Base-by-base conservation (phyloP, 2,113 vertebrate species). In the Centropristis striata region DNA sequence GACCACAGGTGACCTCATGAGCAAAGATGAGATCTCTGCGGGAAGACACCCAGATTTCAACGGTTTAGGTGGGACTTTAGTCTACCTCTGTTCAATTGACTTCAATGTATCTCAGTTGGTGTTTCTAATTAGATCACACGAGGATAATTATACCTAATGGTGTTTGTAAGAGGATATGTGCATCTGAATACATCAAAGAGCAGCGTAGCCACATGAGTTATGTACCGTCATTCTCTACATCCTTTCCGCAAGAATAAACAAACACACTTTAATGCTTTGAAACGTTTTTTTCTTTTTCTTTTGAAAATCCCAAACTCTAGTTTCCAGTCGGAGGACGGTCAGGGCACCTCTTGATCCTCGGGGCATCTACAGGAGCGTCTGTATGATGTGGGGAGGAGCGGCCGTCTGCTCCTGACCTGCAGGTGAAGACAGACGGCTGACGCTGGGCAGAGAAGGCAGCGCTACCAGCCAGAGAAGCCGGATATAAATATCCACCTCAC, bases 401-500 rank as follows among this genome's bases (percentile, higher is more conserved):
- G 15, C 25, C 7, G 71, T 64, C 59, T 49, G 66, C 75, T 57
- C 66, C 67, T 54, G 83, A 84, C 83, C 78, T 69, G 41, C 86
- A 90, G 91, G 91, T 91, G 83, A 90, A 80, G 80, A 88, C 75
- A 90, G 79, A 67, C 69, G 15, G 66, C 67, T 8, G 11, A 74
- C 11, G 18, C n/a, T 20, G 57, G 51, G 85, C 55, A 49, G 67
- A 50, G 75, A 79, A 32, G 54, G 71, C 42, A 71, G 41, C 23
- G 21, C 79, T 42, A 68, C 53, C 42, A 53, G 58, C 27, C 58
- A 39, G 69, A 63, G 77, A 53, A 60, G 64, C 44, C 23, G 65
- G 78, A 71, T 83, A 88, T 83, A 88, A 92, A 93, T 90, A 91
- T 86, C 84, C 78, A 71, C 76, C 86, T 84, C 75, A 69, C 64